Evolutionary conservation across 2,797 vertebrate species (phyloP), one percentile per base, ranked within the genome.

Genomic region (Okamejei kenojei): DNA sequence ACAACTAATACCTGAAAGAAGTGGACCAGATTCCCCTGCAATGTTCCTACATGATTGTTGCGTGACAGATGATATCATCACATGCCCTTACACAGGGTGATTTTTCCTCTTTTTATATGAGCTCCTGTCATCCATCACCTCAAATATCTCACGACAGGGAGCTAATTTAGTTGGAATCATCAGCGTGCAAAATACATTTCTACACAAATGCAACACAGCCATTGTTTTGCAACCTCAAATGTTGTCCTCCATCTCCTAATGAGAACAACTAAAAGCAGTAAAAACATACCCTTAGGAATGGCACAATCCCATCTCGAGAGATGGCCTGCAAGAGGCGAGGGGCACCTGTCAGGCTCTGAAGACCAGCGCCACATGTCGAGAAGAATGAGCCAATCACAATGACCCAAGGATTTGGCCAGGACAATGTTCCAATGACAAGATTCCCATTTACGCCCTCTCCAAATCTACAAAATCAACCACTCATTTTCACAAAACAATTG

Each of bases 381-480:
- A 99, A 99, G 96, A 99, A 99, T 82, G 98, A 99, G 58, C 98
- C 98, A 0, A 99, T 97, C 95, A 99, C 98, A 29, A 99, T 99
- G 94, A 99, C 98, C 98, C 98, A 99, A 0, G 98, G 98, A 10
- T 98, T 98, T 0, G 98, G 98, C 98, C 98, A 99, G 0, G 98
- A 98, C 94, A 99, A 94, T 0, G 98, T 99, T 93, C 98, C 98
- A 7, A 99, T 98, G 94, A 99, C 98, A 95, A 99, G 95, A 95
- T 99, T 99, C 93, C 98, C 98, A 0, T 97, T 97, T 93, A 99
- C 98, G 0, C 98, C 98, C 95, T 99, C 98, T 7, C 98, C 98
- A 15, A 99, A 99, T 96, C 98, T 99, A 94, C 0, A 3, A 93
- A 38, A 58, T 80, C 76, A 93, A 54, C 73, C 65, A 73, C 2